Conservation (phyloP, 2,888 invertebrate genomes). For the Electrophaes corylata region DNA sequence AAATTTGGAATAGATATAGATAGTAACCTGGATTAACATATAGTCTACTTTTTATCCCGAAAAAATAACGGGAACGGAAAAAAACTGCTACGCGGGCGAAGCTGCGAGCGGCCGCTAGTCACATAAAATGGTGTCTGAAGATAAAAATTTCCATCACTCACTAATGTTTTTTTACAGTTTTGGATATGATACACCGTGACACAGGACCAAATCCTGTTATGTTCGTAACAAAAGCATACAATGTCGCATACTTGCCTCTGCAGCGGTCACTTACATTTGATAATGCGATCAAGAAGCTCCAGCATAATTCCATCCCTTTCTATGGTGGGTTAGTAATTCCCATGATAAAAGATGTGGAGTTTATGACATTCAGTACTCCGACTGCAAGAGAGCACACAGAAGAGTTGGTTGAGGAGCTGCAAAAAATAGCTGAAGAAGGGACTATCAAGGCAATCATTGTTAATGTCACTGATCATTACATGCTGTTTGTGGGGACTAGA, state of each 20-base stretch:
- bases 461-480: constrained; percentile 73
- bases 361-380: constrained; percentile 56
- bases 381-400: constrained; percentile 32
- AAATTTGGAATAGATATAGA: no score
- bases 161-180: constrained; percentile 56
- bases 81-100: no score
- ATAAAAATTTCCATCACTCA: no score
- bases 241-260: constrained; percentile 65
- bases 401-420: constrained; percentile 56
- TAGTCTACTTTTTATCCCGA: no score
- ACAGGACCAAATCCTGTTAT: constrained; percentile 68
- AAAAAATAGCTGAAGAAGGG: constrained; percentile 52
- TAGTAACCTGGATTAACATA: no score
- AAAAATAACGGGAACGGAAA: no score
- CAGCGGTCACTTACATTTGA: constrained; percentile 56
- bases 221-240: constrained; percentile 60
- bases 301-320: constrained; percentile 47
- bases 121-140: no score
- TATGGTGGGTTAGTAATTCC: constrained; percentile 73
- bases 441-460: constrained; percentile 70
- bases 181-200: constrained; percentile 64
- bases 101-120: no score
- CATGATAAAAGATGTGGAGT: constrained; percentile 67
- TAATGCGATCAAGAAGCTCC: constrained; percentile 46
- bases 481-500: constrained; percentile 61